A percentile compares a stretch with the other conserved stretches of the same genome.
These are phyloP conservation scores for Dermolepida albohirtum DNA, from an alignment of 2,888 invertebrate species.

Conservation along the genomic window DNA sequence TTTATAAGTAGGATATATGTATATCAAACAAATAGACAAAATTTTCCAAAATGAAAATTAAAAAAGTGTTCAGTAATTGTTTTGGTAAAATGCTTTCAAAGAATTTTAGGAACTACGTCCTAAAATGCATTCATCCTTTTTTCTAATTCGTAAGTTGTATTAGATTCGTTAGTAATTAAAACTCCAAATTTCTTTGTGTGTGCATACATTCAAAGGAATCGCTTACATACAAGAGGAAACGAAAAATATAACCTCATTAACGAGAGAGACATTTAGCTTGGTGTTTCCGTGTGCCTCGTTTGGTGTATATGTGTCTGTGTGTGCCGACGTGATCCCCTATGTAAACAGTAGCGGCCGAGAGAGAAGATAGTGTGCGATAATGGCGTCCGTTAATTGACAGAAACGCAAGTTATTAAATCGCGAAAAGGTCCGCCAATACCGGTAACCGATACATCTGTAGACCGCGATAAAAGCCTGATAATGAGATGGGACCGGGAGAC, in stretches of 20 bases:
- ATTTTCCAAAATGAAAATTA: too few species aligned
- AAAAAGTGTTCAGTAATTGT: too few species aligned
- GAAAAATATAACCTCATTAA: constrained; percentile 38
- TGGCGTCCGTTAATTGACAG: constrained; percentile 38
- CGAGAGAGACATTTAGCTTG: constrained; percentile 34
- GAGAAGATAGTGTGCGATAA: constrained; percentile 34
- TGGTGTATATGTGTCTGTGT: constrained; percentile 10
- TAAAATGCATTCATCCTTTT: constrained; percentile 10
- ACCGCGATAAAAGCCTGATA: constrained; percentile 53
- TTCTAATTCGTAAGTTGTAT: not conserved
- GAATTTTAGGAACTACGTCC: too few species aligned
- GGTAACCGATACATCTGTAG: constrained; percentile 56
- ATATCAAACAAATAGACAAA: too few species aligned
- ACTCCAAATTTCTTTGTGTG: constrained; percentile 27
- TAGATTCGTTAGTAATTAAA: constrained; percentile 21
- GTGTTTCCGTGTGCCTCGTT: constrained; percentile 13
- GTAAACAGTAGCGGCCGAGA: constrained; percentile 34
- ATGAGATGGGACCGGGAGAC: constrained; percentile 53
- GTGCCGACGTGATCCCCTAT: constrained; percentile 23
- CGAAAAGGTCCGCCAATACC: constrained; percentile 45
- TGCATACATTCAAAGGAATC: constrained; percentile 34
- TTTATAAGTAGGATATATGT: too few species aligned
- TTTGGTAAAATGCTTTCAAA: too few species aligned
- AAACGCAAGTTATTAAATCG: constrained; percentile 38
- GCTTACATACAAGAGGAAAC: constrained; percentile 35